Percentiles rank a stretch among this genome's conserved stretches.
Conservation (phyloP, 2,113 vertebrate species). For the Pontoporia blainvillei region DNA sequence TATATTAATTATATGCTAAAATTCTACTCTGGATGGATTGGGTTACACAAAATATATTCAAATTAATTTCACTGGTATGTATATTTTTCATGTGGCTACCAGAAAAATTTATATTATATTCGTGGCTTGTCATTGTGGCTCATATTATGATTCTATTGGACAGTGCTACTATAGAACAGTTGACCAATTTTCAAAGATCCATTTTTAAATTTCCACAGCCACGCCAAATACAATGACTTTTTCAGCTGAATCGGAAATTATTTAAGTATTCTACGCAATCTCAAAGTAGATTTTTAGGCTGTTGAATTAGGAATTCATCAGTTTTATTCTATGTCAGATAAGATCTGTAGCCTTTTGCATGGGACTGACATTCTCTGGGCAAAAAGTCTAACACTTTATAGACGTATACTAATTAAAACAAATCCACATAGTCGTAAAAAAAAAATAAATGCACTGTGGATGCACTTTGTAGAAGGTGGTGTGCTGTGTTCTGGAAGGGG, state of each 20-base stretch:
- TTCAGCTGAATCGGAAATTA: neutral
- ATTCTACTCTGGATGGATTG: neutral
- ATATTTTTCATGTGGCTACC: neutral
- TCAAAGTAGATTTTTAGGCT: neutral
- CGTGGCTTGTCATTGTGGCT: neutral
- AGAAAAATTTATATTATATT: neutral
- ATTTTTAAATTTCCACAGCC: neutral
- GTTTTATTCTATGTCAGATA: neutral
- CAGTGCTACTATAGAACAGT: neutral
- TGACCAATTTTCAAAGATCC: neutral
- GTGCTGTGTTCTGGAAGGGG: neutral
- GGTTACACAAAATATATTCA: neutral
- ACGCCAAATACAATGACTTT: neutral
- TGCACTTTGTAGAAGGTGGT: neutral
- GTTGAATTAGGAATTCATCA: neutral
- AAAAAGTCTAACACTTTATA: neutral
- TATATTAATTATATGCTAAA: neutral
- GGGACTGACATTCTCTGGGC: neutral
- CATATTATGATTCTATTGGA: neutral
- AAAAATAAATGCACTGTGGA: accelerated
- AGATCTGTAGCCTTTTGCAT: neutral
- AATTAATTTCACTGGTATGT: neutral
- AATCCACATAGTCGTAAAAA: neutral
- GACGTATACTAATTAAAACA: neutral
- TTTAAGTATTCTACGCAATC: neutral